Percentiles rank a stretch among this genome's conserved stretches.
Evolutionary conservation across 2,113 vertebrate species (phyloP).

Genomic region (Panthera leo): DNA sequence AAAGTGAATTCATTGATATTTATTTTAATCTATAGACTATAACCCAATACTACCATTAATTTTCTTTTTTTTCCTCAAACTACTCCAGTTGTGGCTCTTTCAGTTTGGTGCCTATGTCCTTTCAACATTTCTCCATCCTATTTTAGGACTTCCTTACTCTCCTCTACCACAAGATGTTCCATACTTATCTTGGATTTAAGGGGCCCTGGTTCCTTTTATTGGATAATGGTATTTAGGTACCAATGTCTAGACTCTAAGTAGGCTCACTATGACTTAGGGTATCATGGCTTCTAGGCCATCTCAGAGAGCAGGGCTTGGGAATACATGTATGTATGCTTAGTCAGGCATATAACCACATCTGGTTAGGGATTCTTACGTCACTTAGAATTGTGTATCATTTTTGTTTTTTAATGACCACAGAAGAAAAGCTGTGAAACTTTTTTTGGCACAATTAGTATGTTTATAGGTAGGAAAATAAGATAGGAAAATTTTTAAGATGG

Average conservation of each 20-base stretch:
- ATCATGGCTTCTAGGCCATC: not conserved
- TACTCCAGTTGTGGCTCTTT: not conserved
- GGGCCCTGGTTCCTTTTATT: not conserved
- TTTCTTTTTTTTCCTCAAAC: not conserved
- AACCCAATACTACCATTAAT: not conserved
- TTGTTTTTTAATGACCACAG: not conserved
- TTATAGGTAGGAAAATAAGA: not conserved
- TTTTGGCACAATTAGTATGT: not conserved
- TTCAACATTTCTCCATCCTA: not conserved
- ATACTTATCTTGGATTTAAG: not conserved
- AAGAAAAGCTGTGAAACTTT: not conserved
- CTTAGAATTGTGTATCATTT: not conserved
- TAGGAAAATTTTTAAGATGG: not conserved
- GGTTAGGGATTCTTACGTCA: not conserved
- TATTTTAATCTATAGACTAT: not conserved
- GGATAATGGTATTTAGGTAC: not conserved
- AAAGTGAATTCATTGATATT: not conserved
- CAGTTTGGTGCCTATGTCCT: not conserved
- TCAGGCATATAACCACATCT: not conserved
- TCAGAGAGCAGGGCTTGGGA: not conserved
- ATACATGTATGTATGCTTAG: not conserved
- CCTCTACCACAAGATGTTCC: not conserved
- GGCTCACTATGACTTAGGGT: not conserved
- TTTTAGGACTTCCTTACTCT: not conserved
- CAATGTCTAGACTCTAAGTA: not conserved